Conservation (phyloP, 2,888 invertebrate species). For the Polydrusus pterygomalis region DNA sequence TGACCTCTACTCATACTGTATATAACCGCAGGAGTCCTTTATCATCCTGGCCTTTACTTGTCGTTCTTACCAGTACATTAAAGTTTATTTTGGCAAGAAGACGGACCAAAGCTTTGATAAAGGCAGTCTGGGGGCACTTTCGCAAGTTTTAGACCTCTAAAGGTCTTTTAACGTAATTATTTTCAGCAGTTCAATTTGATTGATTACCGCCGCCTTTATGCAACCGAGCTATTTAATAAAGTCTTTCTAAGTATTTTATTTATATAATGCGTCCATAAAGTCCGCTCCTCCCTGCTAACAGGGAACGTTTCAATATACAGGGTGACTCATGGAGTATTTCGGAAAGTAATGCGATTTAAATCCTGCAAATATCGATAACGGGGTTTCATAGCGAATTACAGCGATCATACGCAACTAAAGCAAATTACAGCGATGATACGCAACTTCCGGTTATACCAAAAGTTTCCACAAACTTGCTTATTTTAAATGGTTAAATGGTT, state of each 20-base stretch:
- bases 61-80: slow-evolving; percentile 30
- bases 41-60: slow-evolving; percentile 7
- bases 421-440: too few species aligned
- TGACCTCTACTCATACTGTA: background rate
- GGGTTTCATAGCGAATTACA: too few species aligned
- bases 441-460: too few species aligned
- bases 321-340: too few species aligned
- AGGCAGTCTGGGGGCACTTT: slow-evolving; percentile 39
- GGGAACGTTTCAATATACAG: too few species aligned
- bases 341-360: too few species aligned
- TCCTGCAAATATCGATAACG: too few species aligned
- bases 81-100: slow-evolving; percentile 36
- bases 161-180: slow-evolving; percentile 38
- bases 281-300: too few species aligned
- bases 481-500: too few species aligned
- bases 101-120: slow-evolving; percentile 25
- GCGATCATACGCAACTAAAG: too few species aligned
- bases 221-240: background rate
- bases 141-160: slow-evolving; percentile 21
- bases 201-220: slow-evolving; percentile 15
- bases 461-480: too few species aligned
- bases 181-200: slow-evolving; percentile 30
- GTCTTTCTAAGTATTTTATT: background rate
- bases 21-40: background rate
- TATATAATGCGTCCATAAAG: too few species aligned